Percentiles rank a stretch among this genome's conserved stretches.
Evolutionary conservation across 2,797 vertebrate genomes (phyloP).

Genomic region (Sebastes baramenuke): DNA sequence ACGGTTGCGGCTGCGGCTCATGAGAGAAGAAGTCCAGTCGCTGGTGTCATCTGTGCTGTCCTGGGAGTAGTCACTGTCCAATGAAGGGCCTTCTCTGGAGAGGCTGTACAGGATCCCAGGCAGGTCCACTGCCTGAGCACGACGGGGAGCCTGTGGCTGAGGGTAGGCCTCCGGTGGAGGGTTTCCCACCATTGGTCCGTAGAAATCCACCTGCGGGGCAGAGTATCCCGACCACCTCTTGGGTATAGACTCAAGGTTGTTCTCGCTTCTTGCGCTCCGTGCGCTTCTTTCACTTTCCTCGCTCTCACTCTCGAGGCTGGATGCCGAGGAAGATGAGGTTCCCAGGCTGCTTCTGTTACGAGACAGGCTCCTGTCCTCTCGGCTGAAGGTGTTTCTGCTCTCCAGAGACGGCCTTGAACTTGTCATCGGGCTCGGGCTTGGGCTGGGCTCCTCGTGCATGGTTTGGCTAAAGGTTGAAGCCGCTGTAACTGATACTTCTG

Average conservation of each 20-base stretch:
- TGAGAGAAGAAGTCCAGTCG: conserved; percentile 95
- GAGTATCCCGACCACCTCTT: conserved; percentile 78
- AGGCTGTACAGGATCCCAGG: conserved; percentile 80
- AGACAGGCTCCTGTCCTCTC: conserved; percentile 39
- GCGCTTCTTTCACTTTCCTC: conserved; percentile 24
- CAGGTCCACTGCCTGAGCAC: conserved; percentile 68
- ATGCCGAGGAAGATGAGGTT: conserved; percentile 66
- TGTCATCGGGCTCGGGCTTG: conserved; percentile 4
- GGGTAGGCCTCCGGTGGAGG: conserved; percentile 57
- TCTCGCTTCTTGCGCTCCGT: conserved; percentile 41
- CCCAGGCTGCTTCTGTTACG: conserved; percentile 70
- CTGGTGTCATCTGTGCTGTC: conserved; percentile 84
- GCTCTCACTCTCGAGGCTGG: conserved; percentile 73
- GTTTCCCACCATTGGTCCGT: conserved; percentile 73
- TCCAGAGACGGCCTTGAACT: conserved; percentile 41
- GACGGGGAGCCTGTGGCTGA: conserved; percentile 32
- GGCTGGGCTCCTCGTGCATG: conserved; percentile 3
- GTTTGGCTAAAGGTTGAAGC: conserved; percentile 18
- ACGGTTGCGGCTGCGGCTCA: conserved; percentile 92
- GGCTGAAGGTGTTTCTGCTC: conserved; percentile 58
- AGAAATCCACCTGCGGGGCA: conserved; percentile 80
- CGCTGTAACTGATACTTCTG: background rate
- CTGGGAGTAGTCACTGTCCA: conserved; percentile 79
- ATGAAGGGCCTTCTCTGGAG: conserved; percentile 80
- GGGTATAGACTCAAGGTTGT: conserved; percentile 56